phyloP scores from a whole-genome alignment of 2,113 vertebrate genomes.

The Crotalus horridus region DNA sequence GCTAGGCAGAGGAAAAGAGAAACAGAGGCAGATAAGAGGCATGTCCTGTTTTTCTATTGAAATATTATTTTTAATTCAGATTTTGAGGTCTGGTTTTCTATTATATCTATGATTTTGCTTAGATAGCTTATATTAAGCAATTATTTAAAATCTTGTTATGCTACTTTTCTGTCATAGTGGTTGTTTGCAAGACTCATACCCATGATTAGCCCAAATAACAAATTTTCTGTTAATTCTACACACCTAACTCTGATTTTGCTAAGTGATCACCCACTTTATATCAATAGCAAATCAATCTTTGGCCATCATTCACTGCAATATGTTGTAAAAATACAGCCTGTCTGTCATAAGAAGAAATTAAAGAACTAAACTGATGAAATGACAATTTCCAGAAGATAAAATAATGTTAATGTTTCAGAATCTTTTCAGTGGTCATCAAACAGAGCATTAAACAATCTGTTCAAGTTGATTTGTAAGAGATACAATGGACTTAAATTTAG shows the following conservation, averaged over 20 bases:
- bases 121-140: neutral
- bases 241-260: neutral
- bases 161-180: neutral
- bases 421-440: neutral
- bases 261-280: neutral
- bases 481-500: neutral
- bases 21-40: neutral
- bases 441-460: neutral
- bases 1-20: neutral
- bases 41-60: neutral
- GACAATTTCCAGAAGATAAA: neutral
- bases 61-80: neutral
- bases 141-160: neutral
- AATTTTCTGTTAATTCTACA: neutral
- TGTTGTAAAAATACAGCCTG: neutral
- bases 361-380: neutral
- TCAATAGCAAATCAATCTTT: neutral
- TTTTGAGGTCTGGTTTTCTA: neutral
- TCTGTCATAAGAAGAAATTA: neutral
- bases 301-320: neutral
- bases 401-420: neutral
- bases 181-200: neutral
- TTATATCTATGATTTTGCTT: neutral
- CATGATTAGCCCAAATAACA: neutral
- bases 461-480: neutral